Percentiles rank a stretch among this genome's conserved stretches.
phyloP scores from a whole-genome alignment of 2,797 vertebrate species.

The Alauda arvensis region DNA sequence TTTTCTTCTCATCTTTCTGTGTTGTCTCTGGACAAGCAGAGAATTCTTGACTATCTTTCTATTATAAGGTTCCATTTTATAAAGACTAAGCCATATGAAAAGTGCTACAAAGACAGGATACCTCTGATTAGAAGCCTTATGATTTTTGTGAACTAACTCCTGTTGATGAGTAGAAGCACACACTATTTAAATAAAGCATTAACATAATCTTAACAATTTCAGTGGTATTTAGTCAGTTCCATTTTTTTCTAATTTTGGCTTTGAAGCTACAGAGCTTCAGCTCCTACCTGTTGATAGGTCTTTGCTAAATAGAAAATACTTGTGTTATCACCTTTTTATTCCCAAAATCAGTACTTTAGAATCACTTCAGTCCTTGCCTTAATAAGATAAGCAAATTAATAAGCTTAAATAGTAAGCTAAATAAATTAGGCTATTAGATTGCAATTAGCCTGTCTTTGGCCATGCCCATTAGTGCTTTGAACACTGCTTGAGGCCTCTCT shows the following conservation, averaged over 20 bases:
- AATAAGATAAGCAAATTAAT: conserved; percentile 13
- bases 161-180: neutral
- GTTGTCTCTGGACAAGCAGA: neutral
- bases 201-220: neutral
- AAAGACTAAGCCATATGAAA: neutral
- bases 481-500: neutral
- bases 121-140: neutral
- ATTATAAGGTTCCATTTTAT: neutral
- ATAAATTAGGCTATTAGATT: neutral
- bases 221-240: neutral
- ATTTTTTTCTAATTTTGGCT: neutral
- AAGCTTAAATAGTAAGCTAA: conserved; percentile 6
- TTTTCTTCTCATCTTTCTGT: neutral
- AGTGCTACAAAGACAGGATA: neutral
- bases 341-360: neutral
- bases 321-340: neutral
- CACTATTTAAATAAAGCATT: neutral
- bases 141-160: neutral
- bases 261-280: neutral
- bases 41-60: neutral
- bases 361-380: neutral
- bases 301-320: neutral
- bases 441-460: neutral
- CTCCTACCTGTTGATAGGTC: neutral
- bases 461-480: neutral